Conservation (phyloP, 23 tunicate genomes). For the Halocynthia aurantium region DNA sequence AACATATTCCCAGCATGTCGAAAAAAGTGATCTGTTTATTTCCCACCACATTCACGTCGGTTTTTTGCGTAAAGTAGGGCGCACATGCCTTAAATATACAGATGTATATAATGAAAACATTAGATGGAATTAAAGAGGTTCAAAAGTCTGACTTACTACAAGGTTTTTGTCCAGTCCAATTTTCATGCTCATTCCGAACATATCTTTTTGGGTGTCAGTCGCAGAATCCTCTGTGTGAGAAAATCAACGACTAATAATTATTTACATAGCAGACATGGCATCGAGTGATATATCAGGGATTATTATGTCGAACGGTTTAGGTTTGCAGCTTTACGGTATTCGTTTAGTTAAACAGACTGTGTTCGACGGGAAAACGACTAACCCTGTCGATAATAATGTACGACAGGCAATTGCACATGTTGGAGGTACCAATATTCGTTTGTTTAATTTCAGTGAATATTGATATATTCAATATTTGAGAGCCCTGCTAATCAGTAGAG, state of each 20-base stretch:
- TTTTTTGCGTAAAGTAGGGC: conserved; percentile 46
- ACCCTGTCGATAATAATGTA: no score
- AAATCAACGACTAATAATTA: not conserved
- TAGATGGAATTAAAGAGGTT: not conserved
- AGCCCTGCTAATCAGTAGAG: no score
- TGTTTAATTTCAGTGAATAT: no score
- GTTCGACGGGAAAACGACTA: no score
- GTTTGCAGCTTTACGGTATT: no score
- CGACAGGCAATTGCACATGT: no score
- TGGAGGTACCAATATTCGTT: no score
- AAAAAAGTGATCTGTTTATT: not conserved
- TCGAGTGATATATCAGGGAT: no score
- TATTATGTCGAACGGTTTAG: no score
- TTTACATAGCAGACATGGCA: not conserved
- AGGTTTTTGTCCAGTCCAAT: conserved; percentile 44
- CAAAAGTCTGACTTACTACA: conserved; percentile 30
- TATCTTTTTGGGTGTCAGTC: conserved; percentile 10
- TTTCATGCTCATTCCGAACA: conserved; percentile 59
- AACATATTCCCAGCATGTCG: conserved; percentile 68
- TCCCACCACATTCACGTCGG: not conserved
- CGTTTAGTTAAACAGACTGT: no score
- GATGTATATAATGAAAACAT: not conserved
- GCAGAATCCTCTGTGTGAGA: conserved; percentile 11
- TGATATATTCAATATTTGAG: no score
- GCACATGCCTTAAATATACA: conserved; percentile 56